A percentile compares a stretch with the other conserved stretches of the same genome.
phyloP scores from a whole-genome alignment of 2,113 vertebrate species.

The Excalfactoria chinensis region DNA sequence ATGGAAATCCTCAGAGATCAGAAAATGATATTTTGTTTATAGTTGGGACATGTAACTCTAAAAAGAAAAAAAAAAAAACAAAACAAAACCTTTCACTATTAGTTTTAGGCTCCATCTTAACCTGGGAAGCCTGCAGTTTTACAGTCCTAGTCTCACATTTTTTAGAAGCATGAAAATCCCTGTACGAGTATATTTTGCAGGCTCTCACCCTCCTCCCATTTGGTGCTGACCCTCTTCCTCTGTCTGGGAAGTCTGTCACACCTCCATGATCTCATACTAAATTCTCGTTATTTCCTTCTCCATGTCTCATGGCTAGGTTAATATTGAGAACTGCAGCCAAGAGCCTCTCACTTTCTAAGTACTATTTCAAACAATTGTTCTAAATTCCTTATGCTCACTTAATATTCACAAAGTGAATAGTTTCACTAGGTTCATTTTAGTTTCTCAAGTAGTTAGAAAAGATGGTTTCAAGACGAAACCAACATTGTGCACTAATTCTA shows the following conservation, averaged over 20 bases:
- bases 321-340: not conserved
- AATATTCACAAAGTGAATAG: not conserved
- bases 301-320: not conserved
- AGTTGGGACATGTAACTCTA: not conserved
- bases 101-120: not conserved
- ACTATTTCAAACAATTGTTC: not conserved
- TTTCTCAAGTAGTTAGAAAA: not conserved
- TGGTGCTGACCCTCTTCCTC: not conserved
- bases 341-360: not conserved
- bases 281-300: not conserved
- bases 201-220: not conserved
- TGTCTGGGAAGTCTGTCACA: not conserved
- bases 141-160: not conserved
- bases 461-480: not conserved
- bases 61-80: not conserved
- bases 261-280: not conserved
- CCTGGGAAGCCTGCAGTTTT: constrained; percentile 10
- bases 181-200: not conserved
- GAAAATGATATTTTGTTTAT: not conserved
- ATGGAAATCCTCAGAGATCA: not conserved
- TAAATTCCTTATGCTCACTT: not conserved
- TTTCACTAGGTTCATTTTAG: not conserved
- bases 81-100: accelerated
- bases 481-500: not conserved
- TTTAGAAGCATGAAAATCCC: not conserved